phyloP scores from a whole-genome alignment of 1,140 invertebrate species.

The Meloidogyne floridensis region DNA sequence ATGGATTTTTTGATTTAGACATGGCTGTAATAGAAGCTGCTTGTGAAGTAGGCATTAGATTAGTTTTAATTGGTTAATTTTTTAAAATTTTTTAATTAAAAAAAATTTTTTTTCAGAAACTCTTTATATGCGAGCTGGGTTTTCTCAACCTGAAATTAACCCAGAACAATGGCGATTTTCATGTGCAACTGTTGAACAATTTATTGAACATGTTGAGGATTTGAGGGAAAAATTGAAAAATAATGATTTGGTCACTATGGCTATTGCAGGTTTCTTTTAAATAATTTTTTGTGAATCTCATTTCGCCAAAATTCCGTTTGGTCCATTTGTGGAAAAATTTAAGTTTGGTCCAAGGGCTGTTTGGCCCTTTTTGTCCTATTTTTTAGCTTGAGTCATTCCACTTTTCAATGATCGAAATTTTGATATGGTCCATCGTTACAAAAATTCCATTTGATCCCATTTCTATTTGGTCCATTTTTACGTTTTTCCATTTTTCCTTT shows the following conservation, averaged over 20 bases:
- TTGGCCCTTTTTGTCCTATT: no score
- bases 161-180: conserved; percentile 50
- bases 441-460: neutral
- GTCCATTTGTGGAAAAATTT: no score
- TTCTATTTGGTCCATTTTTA: neutral
- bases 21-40: conserved; percentile 61
- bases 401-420: neutral
- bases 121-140: conserved; percentile 49
- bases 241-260: conserved; percentile 40
- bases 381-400: no score
- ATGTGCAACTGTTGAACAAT: conserved; percentile 39
- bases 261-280: conserved; percentile 50
- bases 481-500: conserved; percentile 10
- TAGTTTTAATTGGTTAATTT: conserved; percentile 35
- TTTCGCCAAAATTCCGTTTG: neutral
- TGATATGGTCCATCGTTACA: neutral
- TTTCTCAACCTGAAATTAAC: conserved; percentile 35
- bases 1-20: conserved; percentile 55
- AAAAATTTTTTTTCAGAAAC: conserved; percentile 45
- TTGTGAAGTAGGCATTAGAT: conserved; percentile 52
- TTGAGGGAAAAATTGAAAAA: neutral
- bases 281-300: no score
- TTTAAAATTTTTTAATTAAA: no score
- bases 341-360: no score
- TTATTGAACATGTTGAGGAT: conserved; percentile 48